Percentiles rank a stretch among this genome's conserved stretches.
These are phyloP conservation scores for Zaprionus ghesquierei DNA, from an alignment of 1,140 invertebrate genomes.

Conservation along the genomic window DNA sequence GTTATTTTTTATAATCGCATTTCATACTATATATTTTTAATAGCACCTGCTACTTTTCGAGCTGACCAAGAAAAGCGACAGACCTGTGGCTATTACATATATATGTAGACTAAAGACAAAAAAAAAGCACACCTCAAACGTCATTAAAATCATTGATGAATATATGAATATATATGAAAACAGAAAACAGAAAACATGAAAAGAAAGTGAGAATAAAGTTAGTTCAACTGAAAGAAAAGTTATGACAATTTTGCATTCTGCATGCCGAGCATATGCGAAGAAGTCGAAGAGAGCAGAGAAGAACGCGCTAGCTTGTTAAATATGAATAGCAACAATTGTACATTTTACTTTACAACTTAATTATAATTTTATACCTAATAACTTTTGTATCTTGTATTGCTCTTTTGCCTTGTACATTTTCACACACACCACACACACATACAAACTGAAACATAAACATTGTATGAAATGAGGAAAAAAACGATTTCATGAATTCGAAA, in stretches of 20 bases:
- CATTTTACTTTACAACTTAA: slow-evolving; percentile 73
- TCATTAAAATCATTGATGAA: slow-evolving; percentile 52
- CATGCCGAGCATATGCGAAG: slow-evolving; percentile 48
- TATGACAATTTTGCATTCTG: slow-evolving; percentile 68
- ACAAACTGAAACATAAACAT: slow-evolving; percentile 9
- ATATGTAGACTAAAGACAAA: slow-evolving; percentile 19
- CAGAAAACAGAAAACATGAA: slow-evolving; percentile 12
- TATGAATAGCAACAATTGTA: slow-evolving; percentile 75
- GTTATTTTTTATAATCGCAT: slow-evolving; percentile 52
- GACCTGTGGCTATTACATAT: slow-evolving; percentile 35
- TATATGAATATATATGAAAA: slow-evolving; percentile 57
- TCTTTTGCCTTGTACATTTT: slow-evolving; percentile 79
- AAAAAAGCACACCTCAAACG: not conserved
- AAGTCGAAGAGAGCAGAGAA: slow-evolving; percentile 26
- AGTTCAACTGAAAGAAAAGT: slow-evolving; percentile 43
- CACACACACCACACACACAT: slow-evolving; percentile 33
- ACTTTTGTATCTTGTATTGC: slow-evolving; percentile 62
- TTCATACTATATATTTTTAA: slow-evolving; percentile 25
- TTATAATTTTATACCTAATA: slow-evolving; percentile 65
- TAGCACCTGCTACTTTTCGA: slow-evolving; percentile 65
- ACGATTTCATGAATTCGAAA: slow-evolving; percentile 36
- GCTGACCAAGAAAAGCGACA: slow-evolving; percentile 61
- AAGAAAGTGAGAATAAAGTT: slow-evolving; percentile 1
- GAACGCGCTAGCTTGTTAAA: slow-evolving; percentile 75
- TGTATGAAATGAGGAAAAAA: slow-evolving; percentile 20